These are phyloP conservation scores for Chelon auratus DNA, from an alignment of 2,797 vertebrate species.

Conservation along the genomic window DNA sequence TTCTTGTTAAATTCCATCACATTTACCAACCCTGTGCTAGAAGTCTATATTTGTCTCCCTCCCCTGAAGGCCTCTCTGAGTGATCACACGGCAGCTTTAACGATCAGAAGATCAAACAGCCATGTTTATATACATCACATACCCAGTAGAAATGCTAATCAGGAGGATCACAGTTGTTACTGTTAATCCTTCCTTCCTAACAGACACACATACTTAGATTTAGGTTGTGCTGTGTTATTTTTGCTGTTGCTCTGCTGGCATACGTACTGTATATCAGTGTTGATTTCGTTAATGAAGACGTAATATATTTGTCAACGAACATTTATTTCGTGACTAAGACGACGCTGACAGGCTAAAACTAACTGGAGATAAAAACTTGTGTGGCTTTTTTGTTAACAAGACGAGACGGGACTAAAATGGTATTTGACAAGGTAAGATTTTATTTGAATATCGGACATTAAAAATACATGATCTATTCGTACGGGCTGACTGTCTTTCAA, in stretches of 20 bases:
- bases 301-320: too few relatives aligned
- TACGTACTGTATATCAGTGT: too few relatives aligned
- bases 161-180: slow-evolving; percentile 18
- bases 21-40: slow-evolving; percentile 7
- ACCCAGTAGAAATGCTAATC: slow-evolving; percentile 3
- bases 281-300: too few relatives aligned
- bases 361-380: too few relatives aligned
- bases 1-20: slow-evolving; percentile 12
- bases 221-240: background rate
- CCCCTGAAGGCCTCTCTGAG: background rate
- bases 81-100: slow-evolving; percentile 19
- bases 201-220: background rate
- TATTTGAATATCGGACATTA: too few relatives aligned
- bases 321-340: too few relatives aligned
- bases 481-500: too few relatives aligned
- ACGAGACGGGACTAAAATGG: too few relatives aligned
- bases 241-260: background rate
- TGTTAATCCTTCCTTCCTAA: slow-evolving; percentile 17
- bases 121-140: slow-evolving; percentile 22
- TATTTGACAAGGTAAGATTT: too few relatives aligned
- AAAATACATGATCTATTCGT: too few relatives aligned
- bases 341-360: too few relatives aligned
- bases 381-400: too few relatives aligned
- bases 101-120: slow-evolving; percentile 24
- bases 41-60: background rate